Conservation (phyloP, 2,888 invertebrate species). For the Brachyptera risi region DNA sequence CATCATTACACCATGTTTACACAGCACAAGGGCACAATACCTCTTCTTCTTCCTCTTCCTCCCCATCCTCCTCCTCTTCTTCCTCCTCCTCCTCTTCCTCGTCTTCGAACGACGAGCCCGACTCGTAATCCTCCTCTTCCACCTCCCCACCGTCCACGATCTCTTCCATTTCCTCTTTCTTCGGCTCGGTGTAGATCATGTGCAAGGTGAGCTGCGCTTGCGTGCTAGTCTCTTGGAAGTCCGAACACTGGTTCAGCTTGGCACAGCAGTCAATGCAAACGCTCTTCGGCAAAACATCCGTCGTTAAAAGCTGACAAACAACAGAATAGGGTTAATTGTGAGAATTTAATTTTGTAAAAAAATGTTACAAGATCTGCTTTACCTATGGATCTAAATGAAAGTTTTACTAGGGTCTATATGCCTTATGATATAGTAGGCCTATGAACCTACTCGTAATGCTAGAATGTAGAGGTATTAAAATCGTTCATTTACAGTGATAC, state of each 20-base stretch:
- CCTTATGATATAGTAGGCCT: too few species aligned
- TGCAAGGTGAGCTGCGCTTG: constrained; percentile 44
- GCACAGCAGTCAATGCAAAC: constrained; percentile 46
- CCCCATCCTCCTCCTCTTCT: constrained; percentile 34
- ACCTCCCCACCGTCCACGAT: constrained; percentile 24
- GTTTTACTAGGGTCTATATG: too few species aligned
- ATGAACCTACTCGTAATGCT: too few species aligned
- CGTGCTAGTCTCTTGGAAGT: constrained; percentile 45
- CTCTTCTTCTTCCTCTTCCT: background rate
- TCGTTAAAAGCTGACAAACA: constrained; percentile 40
- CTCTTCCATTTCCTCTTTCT: constrained; percentile 35
- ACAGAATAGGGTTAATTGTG: too few species aligned
- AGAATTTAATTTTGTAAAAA: background rate
- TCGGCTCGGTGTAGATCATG: constrained; percentile 34
- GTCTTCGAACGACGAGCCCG: constrained; percentile 33
- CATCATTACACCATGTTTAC: background rate
- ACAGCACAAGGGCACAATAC: background rate
- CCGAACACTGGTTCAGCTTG: constrained; percentile 43
- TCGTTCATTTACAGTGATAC: too few species aligned
- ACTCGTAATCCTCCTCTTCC: constrained; percentile 24
- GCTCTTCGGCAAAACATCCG: constrained; percentile 43
- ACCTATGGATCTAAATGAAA: background rate
- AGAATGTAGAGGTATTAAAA: too few species aligned
- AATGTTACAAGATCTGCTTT: background rate
- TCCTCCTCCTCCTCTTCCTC: constrained; percentile 37